A percentile compares a stretch with the other conserved stretches of the same genome.
Conservation (phyloP, 2,113 vertebrate species). For the Circaetus gallicus region DNA sequence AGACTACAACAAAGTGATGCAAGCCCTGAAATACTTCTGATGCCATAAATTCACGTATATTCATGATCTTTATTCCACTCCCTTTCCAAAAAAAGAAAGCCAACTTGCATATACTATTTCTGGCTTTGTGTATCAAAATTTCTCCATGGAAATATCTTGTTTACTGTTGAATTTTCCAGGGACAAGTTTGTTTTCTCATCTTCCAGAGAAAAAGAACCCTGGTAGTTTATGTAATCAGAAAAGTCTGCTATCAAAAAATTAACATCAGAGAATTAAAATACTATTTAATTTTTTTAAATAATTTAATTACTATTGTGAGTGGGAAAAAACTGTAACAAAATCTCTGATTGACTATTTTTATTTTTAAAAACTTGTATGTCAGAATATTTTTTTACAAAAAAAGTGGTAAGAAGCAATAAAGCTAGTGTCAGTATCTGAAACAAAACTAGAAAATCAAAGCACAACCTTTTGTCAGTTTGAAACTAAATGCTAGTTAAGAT, state of each 20-base stretch:
- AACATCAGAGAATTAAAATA: not conserved
- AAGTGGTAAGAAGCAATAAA: not conserved
- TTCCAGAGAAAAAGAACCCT: not conserved
- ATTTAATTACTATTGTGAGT: not conserved
- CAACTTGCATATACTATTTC: not conserved
- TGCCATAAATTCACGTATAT: not conserved
- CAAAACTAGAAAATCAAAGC: not conserved
- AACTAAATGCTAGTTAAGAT: not conserved
- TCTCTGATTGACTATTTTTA: not conserved
- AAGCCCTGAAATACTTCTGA: not conserved
- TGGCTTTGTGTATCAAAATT: not conserved
- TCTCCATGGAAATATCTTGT: not conserved
- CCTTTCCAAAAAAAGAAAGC: not conserved
- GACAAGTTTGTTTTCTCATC: not conserved
- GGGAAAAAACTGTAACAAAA: not conserved
- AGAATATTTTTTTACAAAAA: not conserved
- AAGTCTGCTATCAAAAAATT: not conserved
- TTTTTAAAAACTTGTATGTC: not conserved
- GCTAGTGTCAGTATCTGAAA: not conserved
- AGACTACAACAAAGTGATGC: too few species aligned
- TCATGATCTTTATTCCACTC: not conserved
- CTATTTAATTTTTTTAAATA: not conserved
- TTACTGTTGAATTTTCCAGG: not conserved
- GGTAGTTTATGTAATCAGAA: not conserved
- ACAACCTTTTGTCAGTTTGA: not conserved